Evolutionary conservation across 1,140 invertebrate species (phyloP).

Genomic region (Lordiphosa clarofinis): DNA sequence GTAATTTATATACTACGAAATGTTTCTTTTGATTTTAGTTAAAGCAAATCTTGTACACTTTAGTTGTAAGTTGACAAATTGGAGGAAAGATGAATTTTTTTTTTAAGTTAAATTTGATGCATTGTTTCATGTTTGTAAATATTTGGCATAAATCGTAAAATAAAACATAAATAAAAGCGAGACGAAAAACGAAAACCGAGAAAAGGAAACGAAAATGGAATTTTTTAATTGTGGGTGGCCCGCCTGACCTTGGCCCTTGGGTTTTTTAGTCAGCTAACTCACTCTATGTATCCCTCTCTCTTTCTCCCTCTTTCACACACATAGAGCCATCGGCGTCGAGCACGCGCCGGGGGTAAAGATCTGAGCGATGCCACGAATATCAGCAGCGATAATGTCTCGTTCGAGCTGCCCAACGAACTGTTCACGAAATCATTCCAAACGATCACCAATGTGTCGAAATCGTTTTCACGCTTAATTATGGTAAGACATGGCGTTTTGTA

Average conservation of each 20-base stretch:
- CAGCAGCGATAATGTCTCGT: slow-evolving; percentile 82
- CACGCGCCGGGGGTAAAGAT: slow-evolving; percentile 53
- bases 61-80: slow-evolving; percentile 6
- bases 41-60: slow-evolving; percentile 7
- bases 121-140: slow-evolving; percentile 69
- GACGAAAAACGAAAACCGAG: slow-evolving; percentile 16
- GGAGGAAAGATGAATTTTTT: slow-evolving; percentile 26
- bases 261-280: slow-evolving; percentile 19
- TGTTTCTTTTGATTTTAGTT: slow-evolving; percentile 7
- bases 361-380: slow-evolving; percentile 85
- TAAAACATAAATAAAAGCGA: slow-evolving; percentile 19
- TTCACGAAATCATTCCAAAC: slow-evolving; percentile 86
- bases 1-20: slow-evolving; percentile 32
- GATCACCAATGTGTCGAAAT: slow-evolving; percentile 85
- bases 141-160: slow-evolving; percentile 49
- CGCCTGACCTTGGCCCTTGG: neutral
- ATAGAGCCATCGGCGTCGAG: slow-evolving; percentile 25
- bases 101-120: slow-evolving; percentile 46
- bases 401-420: slow-evolving; percentile 84
- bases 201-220: slow-evolving; percentile 16
- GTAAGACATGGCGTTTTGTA: slow-evolving; percentile 80
- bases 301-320: slow-evolving; percentile 9
- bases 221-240: neutral
- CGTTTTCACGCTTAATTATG: slow-evolving; percentile 85
- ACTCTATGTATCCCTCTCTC: slow-evolving; percentile 16